These are phyloP conservation scores for Uropetala carovei DNA, from an alignment of 2,888 invertebrate genomes.

Conservation along the genomic window DNA sequence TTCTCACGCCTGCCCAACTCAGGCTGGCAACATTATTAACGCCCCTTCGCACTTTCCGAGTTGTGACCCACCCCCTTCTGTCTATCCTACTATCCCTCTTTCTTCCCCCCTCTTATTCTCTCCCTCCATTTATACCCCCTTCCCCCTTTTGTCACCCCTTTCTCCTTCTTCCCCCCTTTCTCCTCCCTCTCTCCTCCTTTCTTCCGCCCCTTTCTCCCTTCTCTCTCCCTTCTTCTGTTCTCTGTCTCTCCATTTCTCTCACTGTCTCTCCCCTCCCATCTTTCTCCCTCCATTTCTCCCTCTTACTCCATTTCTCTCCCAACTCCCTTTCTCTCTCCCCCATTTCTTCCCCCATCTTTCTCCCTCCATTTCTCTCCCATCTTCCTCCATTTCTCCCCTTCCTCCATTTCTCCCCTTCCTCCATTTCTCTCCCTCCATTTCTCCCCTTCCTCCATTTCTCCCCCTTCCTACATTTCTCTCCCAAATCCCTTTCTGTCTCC, in stretches of 20 bases:
- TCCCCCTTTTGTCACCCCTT: no score
- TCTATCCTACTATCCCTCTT: neutral
- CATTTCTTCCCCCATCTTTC: neutral
- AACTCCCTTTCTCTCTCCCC: neutral
- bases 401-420: no score
- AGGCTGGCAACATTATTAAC: neutral
- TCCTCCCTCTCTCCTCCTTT: no score
- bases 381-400: no score
- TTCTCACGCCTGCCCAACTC: neutral
- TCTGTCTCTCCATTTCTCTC: no score
- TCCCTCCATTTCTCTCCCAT: no score
- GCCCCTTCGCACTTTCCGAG: conserved; percentile 1
- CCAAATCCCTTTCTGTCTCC: no score
- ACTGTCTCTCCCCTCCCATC: neutral
- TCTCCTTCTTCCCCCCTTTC: no score
- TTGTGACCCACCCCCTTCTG: neutral
- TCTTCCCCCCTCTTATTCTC: neutral
- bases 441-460: no score
- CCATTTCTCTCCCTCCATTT: no score
- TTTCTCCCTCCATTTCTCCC: neutral
- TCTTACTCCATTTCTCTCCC: neutral
- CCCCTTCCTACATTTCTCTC: no score
- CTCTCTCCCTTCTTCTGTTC: neutral
- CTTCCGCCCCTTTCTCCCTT: neutral
- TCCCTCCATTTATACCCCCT: neutral